Evolutionary conservation across 2,888 invertebrate species (phyloP).

Genomic region (Drosophila meridiana): DNA sequence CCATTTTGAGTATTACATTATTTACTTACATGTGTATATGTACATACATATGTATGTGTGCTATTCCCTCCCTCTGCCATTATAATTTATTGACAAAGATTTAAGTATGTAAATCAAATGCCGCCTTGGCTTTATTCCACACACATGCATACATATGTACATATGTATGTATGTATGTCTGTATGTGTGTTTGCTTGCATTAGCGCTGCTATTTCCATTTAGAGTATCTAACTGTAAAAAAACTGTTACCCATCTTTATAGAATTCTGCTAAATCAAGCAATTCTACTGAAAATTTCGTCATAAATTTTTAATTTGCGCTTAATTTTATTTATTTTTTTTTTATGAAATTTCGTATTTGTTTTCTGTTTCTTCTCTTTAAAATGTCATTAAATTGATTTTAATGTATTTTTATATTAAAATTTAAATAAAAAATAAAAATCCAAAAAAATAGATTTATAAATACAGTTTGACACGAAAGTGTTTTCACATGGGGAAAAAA

Average conservation of each 20-base stretch:
- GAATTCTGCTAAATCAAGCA: constrained; percentile 6
- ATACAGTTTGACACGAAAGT: too few relatives aligned
- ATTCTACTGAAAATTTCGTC: neutral
- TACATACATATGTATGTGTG: neutral
- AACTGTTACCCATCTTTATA: neutral
- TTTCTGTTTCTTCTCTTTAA: neutral
- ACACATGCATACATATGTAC: neutral
- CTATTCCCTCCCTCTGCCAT: neutral
- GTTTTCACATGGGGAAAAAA: too few relatives aligned
- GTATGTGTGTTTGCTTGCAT: neutral
- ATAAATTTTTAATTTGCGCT: neutral
- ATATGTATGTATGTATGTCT: neutral
- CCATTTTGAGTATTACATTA: constrained; percentile 4
- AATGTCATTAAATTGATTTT: neutral
- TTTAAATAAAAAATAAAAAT: neutral
- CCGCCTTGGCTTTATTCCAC: neutral
- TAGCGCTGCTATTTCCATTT: neutral
- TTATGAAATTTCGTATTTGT: neutral
- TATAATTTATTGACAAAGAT: neutral
- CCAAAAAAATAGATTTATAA: neutral
- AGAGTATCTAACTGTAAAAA: neutral
- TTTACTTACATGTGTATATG: neutral
- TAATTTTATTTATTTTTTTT: neutral
- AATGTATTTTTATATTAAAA: neutral
- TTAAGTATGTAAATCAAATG: neutral